phyloP scores from a whole-genome alignment of 2,888 invertebrate genomes.

The Carpatolechia fugitivella region DNA sequence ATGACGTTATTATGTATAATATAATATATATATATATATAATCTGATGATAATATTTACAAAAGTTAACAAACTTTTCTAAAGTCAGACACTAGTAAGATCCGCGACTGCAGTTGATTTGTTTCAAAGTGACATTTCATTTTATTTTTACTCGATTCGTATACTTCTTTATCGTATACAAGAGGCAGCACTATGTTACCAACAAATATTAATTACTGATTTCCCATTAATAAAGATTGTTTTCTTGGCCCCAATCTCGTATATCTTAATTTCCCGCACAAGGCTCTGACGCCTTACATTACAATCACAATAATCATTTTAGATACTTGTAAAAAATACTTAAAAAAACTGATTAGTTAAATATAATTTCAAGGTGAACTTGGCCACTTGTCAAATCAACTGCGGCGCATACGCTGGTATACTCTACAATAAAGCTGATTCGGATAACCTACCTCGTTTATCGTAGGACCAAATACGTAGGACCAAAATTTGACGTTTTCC shows the following conservation, averaged over 20 bases:
- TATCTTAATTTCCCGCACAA: not conserved
- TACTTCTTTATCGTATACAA: conserved; percentile 8
- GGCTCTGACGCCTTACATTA: conserved; percentile 1
- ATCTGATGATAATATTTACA: conserved; percentile 67
- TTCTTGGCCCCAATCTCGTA: conserved; percentile 6
- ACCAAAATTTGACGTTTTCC: conserved; percentile 52
- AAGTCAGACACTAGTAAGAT: conserved; percentile 36
- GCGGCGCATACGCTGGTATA: conserved; percentile 41
- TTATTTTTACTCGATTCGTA: not conserved
- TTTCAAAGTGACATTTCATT: not conserved
- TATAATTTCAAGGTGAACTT: not conserved
- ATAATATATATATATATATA: conserved; percentile 38
- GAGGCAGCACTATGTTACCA: not conserved
- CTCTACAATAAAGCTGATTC: conserved; percentile 73
- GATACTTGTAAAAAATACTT: not conserved
- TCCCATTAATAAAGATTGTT: not conserved
- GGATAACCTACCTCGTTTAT: conserved; percentile 54
- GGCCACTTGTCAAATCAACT: conserved; percentile 4
- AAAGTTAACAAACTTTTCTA: conserved; percentile 62
- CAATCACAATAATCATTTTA: not conserved
- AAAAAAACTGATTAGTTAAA: not conserved
- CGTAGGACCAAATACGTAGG: conserved; percentile 12
- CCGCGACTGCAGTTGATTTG: not conserved
- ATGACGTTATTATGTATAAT: conserved; percentile 35
- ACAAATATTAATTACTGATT: not conserved